phyloP scores from a whole-genome alignment of 2,888 invertebrate species.

The Chirona hameri region DNA sequence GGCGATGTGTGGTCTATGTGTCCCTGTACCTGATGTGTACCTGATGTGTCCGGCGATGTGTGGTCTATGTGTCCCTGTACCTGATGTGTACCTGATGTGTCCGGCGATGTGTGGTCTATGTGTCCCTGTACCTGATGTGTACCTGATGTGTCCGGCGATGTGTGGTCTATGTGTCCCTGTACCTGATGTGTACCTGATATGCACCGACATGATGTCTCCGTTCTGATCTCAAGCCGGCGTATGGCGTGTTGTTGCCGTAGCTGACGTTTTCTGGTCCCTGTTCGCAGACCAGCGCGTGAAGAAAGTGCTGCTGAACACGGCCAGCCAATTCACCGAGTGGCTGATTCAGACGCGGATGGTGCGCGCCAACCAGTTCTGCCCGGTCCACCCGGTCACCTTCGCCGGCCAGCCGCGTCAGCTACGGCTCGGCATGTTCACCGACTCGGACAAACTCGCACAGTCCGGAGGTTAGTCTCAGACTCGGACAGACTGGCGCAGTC shows the following conservation, averaged over 20 bases:
- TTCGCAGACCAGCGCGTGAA: conserved; percentile 71
- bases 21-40: no score
- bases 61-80: no score
- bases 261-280: no score
- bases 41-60: no score
- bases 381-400: neutral
- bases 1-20: no score
- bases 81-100: neutral
- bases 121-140: neutral
- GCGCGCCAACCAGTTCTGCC: conserved; percentile 40
- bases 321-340: conserved; percentile 86
- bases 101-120: neutral
- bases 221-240: no score
- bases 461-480: neutral
- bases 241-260: no score
- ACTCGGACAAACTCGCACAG: conserved; percentile 65
- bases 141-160: no score
- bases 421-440: conserved; percentile 81
- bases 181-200: no score
- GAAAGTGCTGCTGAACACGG: conserved; percentile 71
- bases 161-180: no score
- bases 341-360: conserved; percentile 79
- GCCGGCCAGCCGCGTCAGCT: conserved; percentile 55
- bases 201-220: no score
- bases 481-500: no score